phyloP scores from a whole-genome alignment of 2,888 invertebrate genomes.

The Gastracanthus pulcherrimus region DNA sequence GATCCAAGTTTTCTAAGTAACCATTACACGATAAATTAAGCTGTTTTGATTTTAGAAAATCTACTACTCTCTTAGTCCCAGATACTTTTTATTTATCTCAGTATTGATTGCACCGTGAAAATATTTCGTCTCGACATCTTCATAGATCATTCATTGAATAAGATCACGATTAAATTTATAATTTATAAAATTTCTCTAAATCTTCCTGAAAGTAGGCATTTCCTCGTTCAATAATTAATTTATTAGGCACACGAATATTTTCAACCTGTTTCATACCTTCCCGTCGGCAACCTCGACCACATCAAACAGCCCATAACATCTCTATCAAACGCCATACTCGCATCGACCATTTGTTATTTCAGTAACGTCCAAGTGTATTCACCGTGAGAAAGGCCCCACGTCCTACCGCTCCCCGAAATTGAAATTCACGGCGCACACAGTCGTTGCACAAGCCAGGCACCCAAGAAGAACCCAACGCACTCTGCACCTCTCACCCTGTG shows the following conservation, averaged over 20 bases:
- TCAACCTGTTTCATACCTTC: no score
- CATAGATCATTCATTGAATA: no score
- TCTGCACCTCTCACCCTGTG: neutral
- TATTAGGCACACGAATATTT: neutral
- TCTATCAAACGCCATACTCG: neutral
- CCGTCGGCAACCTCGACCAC: neutral
- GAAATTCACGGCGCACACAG: constrained; percentile 38
- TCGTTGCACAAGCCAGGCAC: neutral
- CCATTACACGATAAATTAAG: no score
- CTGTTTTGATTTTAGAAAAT: no score
- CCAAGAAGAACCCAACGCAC: constrained; percentile 1
- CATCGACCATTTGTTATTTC: neutral
- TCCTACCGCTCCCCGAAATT: neutral
- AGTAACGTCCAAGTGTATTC: neutral
- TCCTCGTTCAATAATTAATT: neutral
- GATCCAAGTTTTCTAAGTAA: no score
- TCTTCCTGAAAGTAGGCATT: neutral
- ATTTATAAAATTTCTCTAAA: no score
- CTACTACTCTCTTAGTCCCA: no score
- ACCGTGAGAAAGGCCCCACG: neutral
- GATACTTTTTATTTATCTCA: no score
- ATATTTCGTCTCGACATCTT: no score
- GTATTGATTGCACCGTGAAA: no score
- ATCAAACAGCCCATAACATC: neutral
- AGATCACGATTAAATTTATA: no score